Evolutionary conservation across 2,113 vertebrate species (phyloP).

Genomic region (Climacteris rufus): DNA sequence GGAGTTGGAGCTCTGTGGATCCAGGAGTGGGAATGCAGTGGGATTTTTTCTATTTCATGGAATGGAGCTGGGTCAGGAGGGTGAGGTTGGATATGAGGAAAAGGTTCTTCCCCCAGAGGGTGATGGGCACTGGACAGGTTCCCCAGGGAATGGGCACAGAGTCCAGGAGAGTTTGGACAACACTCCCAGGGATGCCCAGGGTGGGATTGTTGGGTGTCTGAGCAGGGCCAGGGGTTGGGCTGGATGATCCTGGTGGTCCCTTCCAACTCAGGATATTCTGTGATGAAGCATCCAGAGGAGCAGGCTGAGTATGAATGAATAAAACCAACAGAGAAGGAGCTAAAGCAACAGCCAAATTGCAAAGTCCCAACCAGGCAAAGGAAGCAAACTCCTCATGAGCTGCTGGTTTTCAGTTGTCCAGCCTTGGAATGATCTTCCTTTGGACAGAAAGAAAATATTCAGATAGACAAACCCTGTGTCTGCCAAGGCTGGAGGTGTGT

Average conservation of each 20-base stretch:
- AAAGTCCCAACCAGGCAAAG: neutral
- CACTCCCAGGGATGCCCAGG: neutral
- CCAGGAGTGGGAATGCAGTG: neutral
- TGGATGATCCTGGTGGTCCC: neutral
- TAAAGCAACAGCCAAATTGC: neutral
- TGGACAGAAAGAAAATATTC: neutral
- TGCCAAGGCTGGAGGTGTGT: neutral
- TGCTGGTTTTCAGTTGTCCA: neutral
- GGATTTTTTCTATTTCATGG: neutral
- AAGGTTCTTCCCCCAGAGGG: neutral
- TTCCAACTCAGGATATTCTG: neutral
- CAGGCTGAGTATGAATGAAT: neutral
- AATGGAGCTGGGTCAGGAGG: neutral
- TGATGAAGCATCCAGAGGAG: neutral
- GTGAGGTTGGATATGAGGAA: neutral
- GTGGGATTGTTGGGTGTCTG: neutral
- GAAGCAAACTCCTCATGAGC: neutral
- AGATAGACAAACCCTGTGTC: neutral
- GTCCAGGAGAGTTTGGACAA: accelerated
- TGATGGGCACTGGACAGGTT: neutral
- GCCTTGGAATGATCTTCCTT: neutral
- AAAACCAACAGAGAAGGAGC: neutral
- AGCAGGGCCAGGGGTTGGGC: neutral
- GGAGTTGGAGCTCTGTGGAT: neutral
- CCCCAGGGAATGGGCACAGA: neutral